phyloP scores from a whole-genome alignment of 1,140 invertebrate genomes.

The Ips typographus region DNA sequence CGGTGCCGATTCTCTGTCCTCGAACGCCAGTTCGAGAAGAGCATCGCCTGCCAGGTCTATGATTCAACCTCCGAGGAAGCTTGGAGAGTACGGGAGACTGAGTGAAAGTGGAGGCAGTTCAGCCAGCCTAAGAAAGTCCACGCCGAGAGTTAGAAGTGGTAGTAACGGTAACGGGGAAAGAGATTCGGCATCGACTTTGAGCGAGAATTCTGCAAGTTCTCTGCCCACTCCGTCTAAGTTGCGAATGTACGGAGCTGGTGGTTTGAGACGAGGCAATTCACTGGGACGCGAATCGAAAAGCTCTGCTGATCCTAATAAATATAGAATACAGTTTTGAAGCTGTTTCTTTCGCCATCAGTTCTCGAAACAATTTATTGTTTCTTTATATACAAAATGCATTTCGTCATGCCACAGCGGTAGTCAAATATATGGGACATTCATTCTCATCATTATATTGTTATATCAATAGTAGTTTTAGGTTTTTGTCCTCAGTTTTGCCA shows the following conservation, averaged over 20 bases:
- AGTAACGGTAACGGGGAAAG: conserved; percentile 55
- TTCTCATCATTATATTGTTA: too few relatives aligned
- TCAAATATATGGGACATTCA: too few relatives aligned
- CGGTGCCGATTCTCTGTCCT: conserved; percentile 50
- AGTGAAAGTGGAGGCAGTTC: conserved; percentile 57
- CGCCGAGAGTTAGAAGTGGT: conserved; percentile 54
- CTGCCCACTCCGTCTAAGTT: conserved; percentile 63
- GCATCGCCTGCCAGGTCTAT: conserved; percentile 61
- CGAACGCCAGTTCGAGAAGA: conserved; percentile 49
- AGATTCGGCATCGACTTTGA: conserved; percentile 59
- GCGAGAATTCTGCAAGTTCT: conserved; percentile 59
- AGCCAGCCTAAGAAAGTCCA: conserved; percentile 52
- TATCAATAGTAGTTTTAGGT: too few relatives aligned
- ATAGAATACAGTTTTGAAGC: conserved; percentile 67
- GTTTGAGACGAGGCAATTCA: conserved; percentile 57
- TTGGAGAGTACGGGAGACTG: conserved; percentile 61
- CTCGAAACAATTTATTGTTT: too few relatives aligned
- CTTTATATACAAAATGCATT: too few relatives aligned
- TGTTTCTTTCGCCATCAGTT: not conserved
- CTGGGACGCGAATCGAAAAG: conserved; percentile 58
- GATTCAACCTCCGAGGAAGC: conserved; percentile 59
- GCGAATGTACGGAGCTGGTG: conserved; percentile 55
- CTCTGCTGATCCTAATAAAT: conserved; percentile 58
- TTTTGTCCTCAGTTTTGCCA: too few relatives aligned
- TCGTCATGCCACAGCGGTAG: too few relatives aligned